Base-by-base conservation (phyloP, 1,140 invertebrate species). In the Zeugodacus cucurbitae region DNA sequence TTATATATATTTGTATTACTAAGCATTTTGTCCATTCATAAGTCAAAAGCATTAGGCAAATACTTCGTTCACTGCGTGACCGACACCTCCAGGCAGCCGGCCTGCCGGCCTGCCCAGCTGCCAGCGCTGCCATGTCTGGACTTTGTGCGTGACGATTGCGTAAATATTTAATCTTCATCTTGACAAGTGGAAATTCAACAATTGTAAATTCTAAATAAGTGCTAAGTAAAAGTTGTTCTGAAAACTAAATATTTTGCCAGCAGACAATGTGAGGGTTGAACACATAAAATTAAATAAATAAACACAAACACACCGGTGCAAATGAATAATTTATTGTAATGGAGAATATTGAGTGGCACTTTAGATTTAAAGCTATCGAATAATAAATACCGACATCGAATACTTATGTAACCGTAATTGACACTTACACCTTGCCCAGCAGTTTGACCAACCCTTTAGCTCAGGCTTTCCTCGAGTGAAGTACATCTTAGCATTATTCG, bases 111-210 rank as follows among this genome's bases (percentile, higher is more conserved):
- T 44, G 44, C 0, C 64, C 34, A 22, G 32, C 22, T 3, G 20
- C 34, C 37, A 74, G 34, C 74, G 1, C 48, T 54, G 26, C 41
- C 74, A 11, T 14, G 64, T 29, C 11, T 37, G n/a, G 20, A 54
- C 14, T 41, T 48, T 82, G 37, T 48, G 41, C 41, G n/a, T 48
- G 74, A 48, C 41, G 74, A 22, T 44, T 48, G 74, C 11, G 41
- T 82, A 82, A 82, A 82, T 82, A 82, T 82, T 82, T 82, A 54
- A 48, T 82, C 22, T 48, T 22, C 74, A 26, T 82, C 41, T 41
- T 22, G 74, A 74, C 37, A 74, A 82, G 74, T 82, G 41, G 44
- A 82, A 48, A 48, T 26, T 29, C 22, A 82, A 48, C 74, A 82
- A 48, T 82, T 48, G 41, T 26, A 78, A 22, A 3, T 44, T 41